Conservation (phyloP, 2,888 invertebrate genomes). For the Erebia palarica region DNA sequence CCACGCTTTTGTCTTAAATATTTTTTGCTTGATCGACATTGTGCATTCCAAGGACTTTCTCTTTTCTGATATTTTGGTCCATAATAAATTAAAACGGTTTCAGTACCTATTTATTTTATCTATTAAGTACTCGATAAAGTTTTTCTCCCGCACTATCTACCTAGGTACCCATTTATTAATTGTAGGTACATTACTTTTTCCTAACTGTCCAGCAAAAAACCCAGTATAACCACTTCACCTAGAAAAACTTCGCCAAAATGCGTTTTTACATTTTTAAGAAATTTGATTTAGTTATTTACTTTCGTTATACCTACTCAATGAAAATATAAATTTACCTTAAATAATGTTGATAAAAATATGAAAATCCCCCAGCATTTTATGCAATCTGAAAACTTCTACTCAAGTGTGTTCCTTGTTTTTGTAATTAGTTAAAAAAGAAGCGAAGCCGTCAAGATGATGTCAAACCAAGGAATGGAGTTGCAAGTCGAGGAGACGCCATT, state of each 20-base stretch:
- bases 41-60: background rate
- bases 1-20: too few relatives aligned
- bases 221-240: background rate
- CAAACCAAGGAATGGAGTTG: constrained; percentile 82
- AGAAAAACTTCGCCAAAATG: too few relatives aligned
- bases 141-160: too few relatives aligned
- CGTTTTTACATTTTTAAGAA: too few relatives aligned
- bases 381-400: background rate
- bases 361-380: background rate
- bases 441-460: constrained; percentile 62
- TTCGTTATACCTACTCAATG: too few relatives aligned
- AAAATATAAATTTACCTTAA: too few relatives aligned
- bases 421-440: constrained; percentile 23
- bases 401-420: background rate
- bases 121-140: background rate
- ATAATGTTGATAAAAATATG: too few relatives aligned
- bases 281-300: too few relatives aligned
- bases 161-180: too few relatives aligned
- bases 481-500: constrained; percentile 75
- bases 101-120: background rate
- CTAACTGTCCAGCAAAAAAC: background rate
- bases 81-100: background rate
- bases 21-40: background rate
- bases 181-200: background rate
- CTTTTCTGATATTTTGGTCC: background rate